Conservation (phyloP, 1,140 invertebrate genomes). For the Pseudachorutes palmiensis region DNA sequence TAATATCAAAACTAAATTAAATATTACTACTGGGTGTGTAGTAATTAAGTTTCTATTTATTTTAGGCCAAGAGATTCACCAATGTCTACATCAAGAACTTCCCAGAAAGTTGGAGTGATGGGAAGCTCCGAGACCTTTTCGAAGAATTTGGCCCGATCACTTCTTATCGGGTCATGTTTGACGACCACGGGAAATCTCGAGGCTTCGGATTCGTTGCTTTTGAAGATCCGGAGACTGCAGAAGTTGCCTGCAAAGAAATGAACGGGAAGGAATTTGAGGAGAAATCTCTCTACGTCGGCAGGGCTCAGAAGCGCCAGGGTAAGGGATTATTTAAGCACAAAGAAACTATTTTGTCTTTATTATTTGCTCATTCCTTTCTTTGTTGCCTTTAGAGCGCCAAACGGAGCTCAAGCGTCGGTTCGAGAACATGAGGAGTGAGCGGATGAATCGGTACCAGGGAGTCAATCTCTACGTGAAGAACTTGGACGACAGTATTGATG, state of each 20-base stretch:
- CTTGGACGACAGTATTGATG: constrained; percentile 93
- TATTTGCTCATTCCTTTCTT: no score
- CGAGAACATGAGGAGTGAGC: constrained; percentile 88
- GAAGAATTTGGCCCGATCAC: constrained; percentile 89
- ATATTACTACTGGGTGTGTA: no score
- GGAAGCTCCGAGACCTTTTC: constrained; percentile 87
- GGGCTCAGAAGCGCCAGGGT: constrained; percentile 91
- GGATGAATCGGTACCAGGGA: constrained; percentile 85
- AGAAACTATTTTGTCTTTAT: no score
- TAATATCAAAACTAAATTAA: no score
- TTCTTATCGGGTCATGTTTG: constrained; percentile 69
- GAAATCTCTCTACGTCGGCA: constrained; percentile 81
- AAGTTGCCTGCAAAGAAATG: constrained; percentile 78
- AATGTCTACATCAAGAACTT: constrained; percentile 99
- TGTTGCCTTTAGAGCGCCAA: constrained; percentile 78
- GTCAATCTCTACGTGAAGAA: constrained; percentile 99
- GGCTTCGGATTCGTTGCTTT: constrained; percentile 99
- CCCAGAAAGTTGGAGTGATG: constrained; percentile 87
- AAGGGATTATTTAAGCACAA: constrained; percentile 3
- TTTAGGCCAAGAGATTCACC: constrained; percentile 81
- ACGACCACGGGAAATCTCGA: constrained; percentile 83
- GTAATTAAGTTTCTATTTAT: no score
- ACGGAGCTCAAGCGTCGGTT: constrained; percentile 93
- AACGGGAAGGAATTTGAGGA: constrained; percentile 85
- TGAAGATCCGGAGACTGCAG: constrained; percentile 92